Percentiles rank a stretch among this genome's conserved stretches.
These are phyloP conservation scores for Ptychoptera albimana DNA, from an alignment of 2,888 invertebrate genomes.

Conservation along the genomic window DNA sequence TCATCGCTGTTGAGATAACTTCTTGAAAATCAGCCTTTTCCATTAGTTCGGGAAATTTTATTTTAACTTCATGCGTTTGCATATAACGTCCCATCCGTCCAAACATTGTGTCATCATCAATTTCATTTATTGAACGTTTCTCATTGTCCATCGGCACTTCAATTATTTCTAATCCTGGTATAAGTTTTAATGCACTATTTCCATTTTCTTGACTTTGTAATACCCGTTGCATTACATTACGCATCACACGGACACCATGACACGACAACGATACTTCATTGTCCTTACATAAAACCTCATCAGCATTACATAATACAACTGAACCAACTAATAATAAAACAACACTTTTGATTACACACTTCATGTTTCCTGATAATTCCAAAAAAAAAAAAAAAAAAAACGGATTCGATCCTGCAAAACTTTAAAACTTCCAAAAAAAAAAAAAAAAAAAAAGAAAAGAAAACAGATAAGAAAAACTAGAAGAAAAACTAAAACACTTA, in stretches of 20 bases:
- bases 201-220: slow-evolving; percentile 27
- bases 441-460: no score
- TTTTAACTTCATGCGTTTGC: slow-evolving; percentile 53
- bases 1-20: slow-evolving; percentile 31
- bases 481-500: no score
- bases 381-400: not conserved
- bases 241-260: slow-evolving; percentile 34
- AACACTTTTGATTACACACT: not conserved
- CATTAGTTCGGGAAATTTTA: slow-evolving; percentile 51
- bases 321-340: not conserved
- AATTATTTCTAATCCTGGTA: slow-evolving; percentile 27
- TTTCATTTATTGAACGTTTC: slow-evolving; percentile 21
- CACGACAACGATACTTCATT: slow-evolving; percentile 30
- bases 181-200: slow-evolving; percentile 19
- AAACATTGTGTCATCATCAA: slow-evolving; percentile 36
- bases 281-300: no score
- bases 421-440: not conserved
- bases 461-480: no score
- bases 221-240: slow-evolving; percentile 36
- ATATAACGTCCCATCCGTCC: slow-evolving; percentile 48
- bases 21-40: slow-evolving; percentile 47
- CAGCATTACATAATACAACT: no score
- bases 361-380: not conserved
- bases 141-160: slow-evolving; percentile 28
- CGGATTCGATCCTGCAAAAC: not conserved